Conservation (phyloP, 1,140 invertebrate species). For the Lepidurus apus region DNA sequence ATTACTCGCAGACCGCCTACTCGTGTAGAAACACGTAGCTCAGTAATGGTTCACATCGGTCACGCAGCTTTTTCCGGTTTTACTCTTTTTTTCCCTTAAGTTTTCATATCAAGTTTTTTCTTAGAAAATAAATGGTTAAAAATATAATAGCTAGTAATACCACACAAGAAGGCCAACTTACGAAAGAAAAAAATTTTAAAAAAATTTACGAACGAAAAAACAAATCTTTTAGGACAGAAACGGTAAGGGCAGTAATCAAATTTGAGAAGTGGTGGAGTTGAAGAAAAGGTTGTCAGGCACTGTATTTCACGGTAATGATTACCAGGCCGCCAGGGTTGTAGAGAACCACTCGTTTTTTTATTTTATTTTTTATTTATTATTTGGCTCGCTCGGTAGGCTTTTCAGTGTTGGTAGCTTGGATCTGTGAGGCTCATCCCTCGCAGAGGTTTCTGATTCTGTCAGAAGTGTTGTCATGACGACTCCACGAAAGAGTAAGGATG, state of each 20-base stretch:
- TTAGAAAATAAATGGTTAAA: too few relatives aligned
- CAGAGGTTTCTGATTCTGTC: not conserved
- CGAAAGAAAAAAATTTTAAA: not conserved
- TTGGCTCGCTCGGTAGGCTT: not conserved
- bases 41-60: too few relatives aligned
- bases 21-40: not conserved
- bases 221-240: not conserved
- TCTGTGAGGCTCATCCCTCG: not conserved
- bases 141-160: too few relatives aligned
- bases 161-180: too few relatives aligned
- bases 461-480: constrained; percentile 14
- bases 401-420: not conserved
- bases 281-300: not conserved
- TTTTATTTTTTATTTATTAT: not conserved
- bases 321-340: too few relatives aligned
- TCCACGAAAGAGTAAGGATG: not conserved
- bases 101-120: too few relatives aligned
- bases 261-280: not conserved
- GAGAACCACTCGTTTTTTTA: too few relatives aligned
- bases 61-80: too few relatives aligned
- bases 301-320: not conserved
- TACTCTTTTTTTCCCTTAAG: too few relatives aligned
- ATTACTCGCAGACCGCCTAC: not conserved
- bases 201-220: not conserved
- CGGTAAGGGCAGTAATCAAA: not conserved